Evolutionary conservation across 2,888 invertebrate species (phyloP).

Genomic region (Omphaloscelis lunosa): DNA sequence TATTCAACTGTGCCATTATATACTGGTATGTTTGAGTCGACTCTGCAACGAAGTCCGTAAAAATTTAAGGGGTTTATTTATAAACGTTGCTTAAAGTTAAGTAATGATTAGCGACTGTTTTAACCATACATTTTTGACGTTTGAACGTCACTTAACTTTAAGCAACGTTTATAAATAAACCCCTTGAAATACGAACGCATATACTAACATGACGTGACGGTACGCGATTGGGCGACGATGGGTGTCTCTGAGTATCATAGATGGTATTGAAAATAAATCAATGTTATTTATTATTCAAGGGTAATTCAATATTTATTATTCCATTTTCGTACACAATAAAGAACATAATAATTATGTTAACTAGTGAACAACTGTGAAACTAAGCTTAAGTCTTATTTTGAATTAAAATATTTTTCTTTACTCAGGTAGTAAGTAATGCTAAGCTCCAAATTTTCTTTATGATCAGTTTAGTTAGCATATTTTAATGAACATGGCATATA

Average conservation of each 20-base stretch:
- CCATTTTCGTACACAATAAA: constrained; percentile 11
- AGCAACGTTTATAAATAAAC: too few relatives aligned
- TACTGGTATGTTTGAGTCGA: neutral
- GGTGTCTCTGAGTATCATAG: constrained; percentile 8
- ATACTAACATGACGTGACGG: neutral
- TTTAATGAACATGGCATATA: constrained; percentile 6
- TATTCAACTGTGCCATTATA: too few relatives aligned
- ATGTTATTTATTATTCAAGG: constrained; percentile 20
- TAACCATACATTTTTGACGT: too few relatives aligned
- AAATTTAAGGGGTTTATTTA: neutral
- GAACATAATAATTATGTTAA: constrained; percentile 11
- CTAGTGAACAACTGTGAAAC: constrained; percentile 21
- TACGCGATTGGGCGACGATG: neutral
- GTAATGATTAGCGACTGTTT: too few relatives aligned
- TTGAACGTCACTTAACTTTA: too few relatives aligned
- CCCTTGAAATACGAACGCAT: neutral
- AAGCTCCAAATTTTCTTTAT: neutral
- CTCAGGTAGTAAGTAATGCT: constrained; percentile 5
- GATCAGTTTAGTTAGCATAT: neutral
- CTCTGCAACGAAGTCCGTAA: neutral
- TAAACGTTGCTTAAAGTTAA: too few relatives aligned
- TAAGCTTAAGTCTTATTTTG: constrained; percentile 16
- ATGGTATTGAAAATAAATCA: constrained; percentile 17
- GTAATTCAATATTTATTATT: neutral
- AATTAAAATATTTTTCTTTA: constrained; percentile 30